A percentile compares a stretch with the other conserved stretches of the same genome.
Evolutionary conservation across 1,140 invertebrate species (phyloP).

Genomic region (Pseudomyrmex pallidus): DNA sequence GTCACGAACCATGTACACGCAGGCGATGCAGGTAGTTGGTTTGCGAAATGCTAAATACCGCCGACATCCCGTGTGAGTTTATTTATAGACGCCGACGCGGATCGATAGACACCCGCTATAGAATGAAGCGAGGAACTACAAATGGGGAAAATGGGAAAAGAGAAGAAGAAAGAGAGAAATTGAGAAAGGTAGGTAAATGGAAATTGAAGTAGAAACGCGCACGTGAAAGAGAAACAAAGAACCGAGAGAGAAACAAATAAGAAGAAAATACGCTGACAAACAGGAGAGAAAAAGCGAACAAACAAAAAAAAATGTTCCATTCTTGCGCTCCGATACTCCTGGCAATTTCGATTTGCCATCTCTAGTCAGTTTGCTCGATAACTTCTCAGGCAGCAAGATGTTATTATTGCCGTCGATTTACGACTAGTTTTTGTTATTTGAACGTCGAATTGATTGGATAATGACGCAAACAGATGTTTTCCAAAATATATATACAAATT

Average conservation of each 20-base stretch:
- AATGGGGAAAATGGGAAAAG: not conserved
- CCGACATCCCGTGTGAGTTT: conserved; percentile 66
- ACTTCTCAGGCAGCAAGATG: conserved; percentile 16
- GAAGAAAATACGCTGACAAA: not conserved
- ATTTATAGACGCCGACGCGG: conserved; percentile 76
- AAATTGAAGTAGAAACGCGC: not conserved
- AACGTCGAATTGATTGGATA: too few relatives aligned
- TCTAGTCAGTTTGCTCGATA: conserved; percentile 25
- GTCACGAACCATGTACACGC: conserved; percentile 37
- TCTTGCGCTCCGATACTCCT: conserved; percentile 68
- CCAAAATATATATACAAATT: too few relatives aligned
- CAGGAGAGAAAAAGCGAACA: not conserved
- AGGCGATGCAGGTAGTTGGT: conserved; percentile 66
- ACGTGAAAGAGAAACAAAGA: not conserved
- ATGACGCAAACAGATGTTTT: too few relatives aligned
- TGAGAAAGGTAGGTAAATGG: not conserved
- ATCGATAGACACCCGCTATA: conserved; percentile 74
- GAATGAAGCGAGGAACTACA: conserved; percentile 25
- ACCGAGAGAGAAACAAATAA: not conserved
- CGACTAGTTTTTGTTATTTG: too few relatives aligned
- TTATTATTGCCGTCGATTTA: not conserved
- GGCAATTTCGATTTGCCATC: conserved; percentile 71
- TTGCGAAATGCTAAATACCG: conserved; percentile 78
- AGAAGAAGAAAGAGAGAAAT: not conserved
- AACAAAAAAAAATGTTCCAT: conserved; percentile 8